phyloP scores from a whole-genome alignment of 2,888 invertebrate species.

The Merodon equestris region DNA sequence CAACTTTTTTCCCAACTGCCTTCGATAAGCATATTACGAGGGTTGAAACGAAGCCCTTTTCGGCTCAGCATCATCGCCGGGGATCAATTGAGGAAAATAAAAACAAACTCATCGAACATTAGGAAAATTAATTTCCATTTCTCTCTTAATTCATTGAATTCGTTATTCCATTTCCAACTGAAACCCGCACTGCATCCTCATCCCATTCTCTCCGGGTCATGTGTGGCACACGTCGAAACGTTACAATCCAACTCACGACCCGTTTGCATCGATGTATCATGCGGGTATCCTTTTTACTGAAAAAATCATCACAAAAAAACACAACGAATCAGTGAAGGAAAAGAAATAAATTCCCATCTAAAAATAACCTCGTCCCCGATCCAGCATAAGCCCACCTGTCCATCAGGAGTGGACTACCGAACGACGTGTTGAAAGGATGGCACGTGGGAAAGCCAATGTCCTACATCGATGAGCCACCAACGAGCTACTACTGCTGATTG shows the following conservation, averaged over 20 bases:
- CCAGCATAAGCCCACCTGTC: conserved; percentile 63
- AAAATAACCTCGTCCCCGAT: conserved; percentile 22
- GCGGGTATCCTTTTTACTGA: conserved; percentile 46
- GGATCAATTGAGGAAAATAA: too few species aligned
- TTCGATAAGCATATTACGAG: too few species aligned
- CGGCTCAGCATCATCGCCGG: too few species aligned
- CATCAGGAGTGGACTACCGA: conserved; percentile 22
- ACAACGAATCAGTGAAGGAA: background rate
- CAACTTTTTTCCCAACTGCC: too few species aligned
- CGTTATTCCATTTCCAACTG: too few species aligned
- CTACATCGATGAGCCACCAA: conserved; percentile 10
- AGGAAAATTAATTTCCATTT: too few species aligned
- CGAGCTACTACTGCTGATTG: conserved; percentile 56
- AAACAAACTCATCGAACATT: too few species aligned
- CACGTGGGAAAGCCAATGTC: conserved; percentile 55
- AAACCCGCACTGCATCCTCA: too few species aligned
- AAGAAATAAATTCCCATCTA: background rate
- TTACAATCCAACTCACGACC: conserved; percentile 34
- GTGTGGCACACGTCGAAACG: conserved; percentile 20
- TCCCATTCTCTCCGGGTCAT: too few species aligned
- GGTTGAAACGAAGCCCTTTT: too few species aligned
- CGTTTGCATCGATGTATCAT: conserved; percentile 41
- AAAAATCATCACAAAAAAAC: conserved; percentile 46
- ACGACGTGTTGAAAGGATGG: conserved; percentile 41
- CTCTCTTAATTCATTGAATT: too few species aligned